phyloP scores from a whole-genome alignment of 2,797 vertebrate species.

The Anguilla marmorata region DNA sequence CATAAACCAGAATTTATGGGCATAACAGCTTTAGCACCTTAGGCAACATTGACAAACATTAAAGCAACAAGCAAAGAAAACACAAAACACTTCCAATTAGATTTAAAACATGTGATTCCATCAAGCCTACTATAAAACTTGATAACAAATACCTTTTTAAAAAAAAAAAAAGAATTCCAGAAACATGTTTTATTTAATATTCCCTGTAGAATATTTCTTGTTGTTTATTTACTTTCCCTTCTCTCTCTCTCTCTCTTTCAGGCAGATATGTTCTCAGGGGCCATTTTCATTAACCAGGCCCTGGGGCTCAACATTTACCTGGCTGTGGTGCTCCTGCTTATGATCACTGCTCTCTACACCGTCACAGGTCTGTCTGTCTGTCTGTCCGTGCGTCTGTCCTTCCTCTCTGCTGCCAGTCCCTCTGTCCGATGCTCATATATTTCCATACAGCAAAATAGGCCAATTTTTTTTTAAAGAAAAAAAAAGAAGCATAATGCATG shows the following conservation, averaged over 20 bases:
- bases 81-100: background rate
- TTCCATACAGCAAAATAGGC: too few relatives aligned
- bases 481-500: too few relatives aligned
- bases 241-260: constrained; percentile 50
- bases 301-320: constrained; percentile 86
- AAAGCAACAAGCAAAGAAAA: background rate
- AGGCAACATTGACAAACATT: background rate
- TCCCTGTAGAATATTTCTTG: background rate
- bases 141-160: background rate
- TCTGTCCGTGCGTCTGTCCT: background rate
- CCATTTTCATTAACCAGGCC: constrained; percentile 90
- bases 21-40: background rate
- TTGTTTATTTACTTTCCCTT: background rate
- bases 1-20: background rate
- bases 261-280: constrained; percentile 95
- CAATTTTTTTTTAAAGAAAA: too few relatives aligned
- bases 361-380: constrained; percentile 81
- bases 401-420: background rate
- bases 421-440: background rate
- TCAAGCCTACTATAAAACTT: background rate
- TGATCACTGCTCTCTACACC: constrained; percentile 87
- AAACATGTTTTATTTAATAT: too few relatives aligned
- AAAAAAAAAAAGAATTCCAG: background rate
- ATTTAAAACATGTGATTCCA: too few relatives aligned
- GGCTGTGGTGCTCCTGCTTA: constrained; percentile 80